A percentile compares a stretch with the other conserved stretches of the same genome.
These are phyloP conservation scores for Plutella xylostella DNA, from an alignment of 2,888 invertebrate species.

Conservation along the genomic window DNA sequence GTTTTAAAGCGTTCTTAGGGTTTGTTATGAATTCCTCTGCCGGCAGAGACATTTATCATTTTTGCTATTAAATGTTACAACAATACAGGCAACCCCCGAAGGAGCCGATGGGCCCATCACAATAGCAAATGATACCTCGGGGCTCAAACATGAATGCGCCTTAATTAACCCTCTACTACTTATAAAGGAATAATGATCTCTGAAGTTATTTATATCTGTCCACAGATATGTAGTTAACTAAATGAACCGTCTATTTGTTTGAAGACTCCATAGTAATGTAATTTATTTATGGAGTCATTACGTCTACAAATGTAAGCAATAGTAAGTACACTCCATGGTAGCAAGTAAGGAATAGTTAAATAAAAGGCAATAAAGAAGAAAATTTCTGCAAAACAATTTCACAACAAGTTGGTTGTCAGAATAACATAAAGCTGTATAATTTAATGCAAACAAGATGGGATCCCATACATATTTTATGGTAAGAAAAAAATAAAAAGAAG, in stretches of 20 bases:
- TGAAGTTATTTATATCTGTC: conserved; percentile 27
- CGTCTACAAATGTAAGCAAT: not conserved
- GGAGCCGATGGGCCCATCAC: conserved; percentile 59
- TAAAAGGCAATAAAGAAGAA: no score
- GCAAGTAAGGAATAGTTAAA: no score
- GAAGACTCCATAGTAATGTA: not conserved
- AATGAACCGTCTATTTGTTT: conserved; percentile 4
- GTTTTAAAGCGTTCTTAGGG: not conserved
- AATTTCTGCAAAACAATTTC: no score
- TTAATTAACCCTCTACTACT: conserved; percentile 62
- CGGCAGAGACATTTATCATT: conserved; percentile 63
- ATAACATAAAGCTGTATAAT: conserved; percentile 8
- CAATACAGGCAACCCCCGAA: conserved; percentile 54
- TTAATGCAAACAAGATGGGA: conserved; percentile 16
- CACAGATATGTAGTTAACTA: conserved; percentile 7
- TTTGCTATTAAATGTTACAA: conserved; percentile 61
- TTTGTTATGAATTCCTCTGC: conserved; percentile 28
- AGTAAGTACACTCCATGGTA: no score
- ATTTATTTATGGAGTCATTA: conserved; percentile 3
- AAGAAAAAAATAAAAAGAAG: conserved; percentile 9
- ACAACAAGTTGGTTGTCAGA: no score
- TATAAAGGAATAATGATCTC: conserved; percentile 49
- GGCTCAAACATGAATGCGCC: conserved; percentile 52
- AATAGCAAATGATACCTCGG: conserved; percentile 65
- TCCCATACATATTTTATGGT: conserved; percentile 15